Percentiles rank a stretch among this genome's conserved stretches.
Conservation (phyloP, 1,140 invertebrate species). For the Heterodera schachtii region DNA sequence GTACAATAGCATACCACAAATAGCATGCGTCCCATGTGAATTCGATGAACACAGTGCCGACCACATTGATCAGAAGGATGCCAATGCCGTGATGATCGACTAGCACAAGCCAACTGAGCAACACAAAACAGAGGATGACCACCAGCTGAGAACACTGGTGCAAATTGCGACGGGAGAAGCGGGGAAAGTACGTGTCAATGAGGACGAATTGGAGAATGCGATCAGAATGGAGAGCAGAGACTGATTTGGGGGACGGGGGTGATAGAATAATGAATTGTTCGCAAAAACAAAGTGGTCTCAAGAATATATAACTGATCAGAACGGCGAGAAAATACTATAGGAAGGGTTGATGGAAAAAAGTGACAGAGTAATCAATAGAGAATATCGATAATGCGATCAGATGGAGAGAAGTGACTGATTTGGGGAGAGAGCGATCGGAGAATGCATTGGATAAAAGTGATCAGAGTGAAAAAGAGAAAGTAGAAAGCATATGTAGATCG, state of each 20-base stretch:
- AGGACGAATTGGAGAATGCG: conserved; percentile 57
- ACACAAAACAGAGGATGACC: conserved; percentile 60
- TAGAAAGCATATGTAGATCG: no score
- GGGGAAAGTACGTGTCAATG: conserved; percentile 45
- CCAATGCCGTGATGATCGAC: conserved; percentile 50
- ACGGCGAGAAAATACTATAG: no score
- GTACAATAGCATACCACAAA: conserved; percentile 47
- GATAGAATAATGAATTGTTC: no score
- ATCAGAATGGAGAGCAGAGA: conserved; percentile 61
- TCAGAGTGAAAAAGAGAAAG: no score
- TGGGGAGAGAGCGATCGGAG: no score
- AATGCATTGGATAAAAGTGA: no score
- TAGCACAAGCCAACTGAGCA: conserved; percentile 53
- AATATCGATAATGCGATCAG: conserved; percentile 62
- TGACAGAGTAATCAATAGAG: no score
- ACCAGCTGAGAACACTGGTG: conserved; percentile 57
- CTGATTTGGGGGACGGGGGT: neutral
- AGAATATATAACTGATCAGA: neutral
- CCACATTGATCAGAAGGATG: conserved; percentile 59
- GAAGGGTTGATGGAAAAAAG: no score
- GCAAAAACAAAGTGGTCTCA: no score
- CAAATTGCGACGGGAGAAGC: conserved; percentile 55
- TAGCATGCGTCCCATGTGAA: conserved; percentile 60
- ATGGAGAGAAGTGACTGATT: conserved; percentile 47
- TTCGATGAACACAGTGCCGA: conserved; percentile 59